Conservation (phyloP, 2,113 vertebrate genomes). For the Vulpes lagopus region DNA sequence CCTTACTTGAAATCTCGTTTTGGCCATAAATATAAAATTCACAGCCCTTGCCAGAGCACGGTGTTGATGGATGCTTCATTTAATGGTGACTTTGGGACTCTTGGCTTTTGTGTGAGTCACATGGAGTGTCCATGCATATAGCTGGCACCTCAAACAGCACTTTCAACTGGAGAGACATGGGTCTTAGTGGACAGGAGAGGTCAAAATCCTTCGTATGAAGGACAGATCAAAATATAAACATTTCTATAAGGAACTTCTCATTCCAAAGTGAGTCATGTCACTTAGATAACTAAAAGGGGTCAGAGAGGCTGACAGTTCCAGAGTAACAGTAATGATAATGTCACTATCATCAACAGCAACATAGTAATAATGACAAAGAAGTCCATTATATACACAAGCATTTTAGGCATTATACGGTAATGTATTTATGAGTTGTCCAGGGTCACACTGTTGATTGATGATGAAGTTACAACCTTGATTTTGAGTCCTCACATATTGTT, state of each 20-base stretch:
- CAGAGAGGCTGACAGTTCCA: background rate
- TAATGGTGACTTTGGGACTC: background rate
- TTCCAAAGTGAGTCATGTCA: background rate
- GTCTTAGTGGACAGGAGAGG: background rate
- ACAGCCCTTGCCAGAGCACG: background rate
- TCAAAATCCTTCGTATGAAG: background rate
- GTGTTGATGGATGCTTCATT: background rate
- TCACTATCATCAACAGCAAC: background rate
- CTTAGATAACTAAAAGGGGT: background rate
- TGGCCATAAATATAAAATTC: background rate
- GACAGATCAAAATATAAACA: background rate
- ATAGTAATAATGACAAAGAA: too few relatives aligned
- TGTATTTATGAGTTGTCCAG: background rate
- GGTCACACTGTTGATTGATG: background rate
- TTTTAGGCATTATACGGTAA: background rate
- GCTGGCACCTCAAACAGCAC: background rate
- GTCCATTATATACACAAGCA: background rate
- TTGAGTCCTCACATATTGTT: background rate
- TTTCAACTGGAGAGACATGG: fast-evolving
- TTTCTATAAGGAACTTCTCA: background rate
- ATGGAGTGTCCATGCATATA: fast-evolving
- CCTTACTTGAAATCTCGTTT: background rate
- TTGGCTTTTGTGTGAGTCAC: fast-evolving
- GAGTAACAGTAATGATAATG: fast-evolving
- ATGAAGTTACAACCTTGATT: background rate